Base-by-base conservation (phyloP, 2,797 vertebrate species). In the Alcedo quadribrachys region DNA sequence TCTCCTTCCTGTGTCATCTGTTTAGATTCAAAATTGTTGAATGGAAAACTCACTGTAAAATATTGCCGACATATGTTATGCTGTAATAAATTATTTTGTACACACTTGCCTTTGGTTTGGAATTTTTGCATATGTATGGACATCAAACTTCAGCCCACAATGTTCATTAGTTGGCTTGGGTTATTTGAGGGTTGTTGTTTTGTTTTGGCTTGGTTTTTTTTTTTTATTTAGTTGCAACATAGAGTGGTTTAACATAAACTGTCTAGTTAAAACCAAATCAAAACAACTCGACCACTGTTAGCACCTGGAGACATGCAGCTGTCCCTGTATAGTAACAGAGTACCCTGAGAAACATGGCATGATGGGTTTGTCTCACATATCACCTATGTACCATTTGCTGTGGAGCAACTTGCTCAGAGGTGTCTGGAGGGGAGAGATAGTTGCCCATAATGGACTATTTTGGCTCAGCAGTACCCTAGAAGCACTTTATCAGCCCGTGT, bases 41-140 rank as follows among this genome's bases (percentile, higher is more conserved):
- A 95, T 91, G 87, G 95, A 96, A 96, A 94, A 87, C 79, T 97
- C 93, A 96, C 92, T 97, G 95, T 98, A 98, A 97, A 96, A 97
- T 97, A 96, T 95, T 97, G 93, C 94, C 96, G 96, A 90, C 94
- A 57, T 96, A 89, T 95, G 94, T 96, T 97, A 97, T 97, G 96
- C 97, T 97, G 76, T 97, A 98, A 98, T 98, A 98, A 98, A 98
- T 98, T 98, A 98, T 98, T 98, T 98, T 98, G 96, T 98, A 97
- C 95, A 97, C 95, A 92, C 60, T 94, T 96, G 75, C 51, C 74
- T 95, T 95, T 91, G 46, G 58, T 66, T 84, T 96, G 96, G 35
- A 73, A 19, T 96, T 91, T 61, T 89, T 96, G 66, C 4, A 2
- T 92, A 33, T 66, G 83, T 74, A 11, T 68, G 33, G 58, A 42